phyloP scores from a whole-genome alignment of 2,888 invertebrate species.

The Acrobasis suavella region DNA sequence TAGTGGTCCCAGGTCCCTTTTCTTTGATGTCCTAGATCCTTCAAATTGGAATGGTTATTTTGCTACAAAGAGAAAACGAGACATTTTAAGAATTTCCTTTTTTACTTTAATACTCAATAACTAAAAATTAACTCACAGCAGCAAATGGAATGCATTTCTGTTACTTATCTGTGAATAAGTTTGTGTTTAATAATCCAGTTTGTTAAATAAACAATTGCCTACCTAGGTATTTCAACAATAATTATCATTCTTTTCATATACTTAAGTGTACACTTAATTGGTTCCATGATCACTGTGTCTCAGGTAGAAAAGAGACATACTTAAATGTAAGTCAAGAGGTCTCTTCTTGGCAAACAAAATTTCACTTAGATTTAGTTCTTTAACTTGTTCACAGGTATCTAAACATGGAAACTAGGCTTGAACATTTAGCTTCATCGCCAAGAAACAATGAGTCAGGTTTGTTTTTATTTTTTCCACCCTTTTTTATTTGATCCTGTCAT shows the following conservation, averaged over 20 bases:
- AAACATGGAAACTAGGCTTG: slow-evolving; percentile 73
- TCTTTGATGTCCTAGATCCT: background rate
- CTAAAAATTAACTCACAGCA: background rate
- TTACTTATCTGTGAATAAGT: slow-evolving; percentile 44
- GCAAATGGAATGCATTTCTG: background rate
- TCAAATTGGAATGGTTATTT: slow-evolving; percentile 7
- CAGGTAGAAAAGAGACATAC: background rate
- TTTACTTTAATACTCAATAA: background rate
- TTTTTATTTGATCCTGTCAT: background rate
- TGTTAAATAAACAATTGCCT: background rate
- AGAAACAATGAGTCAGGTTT: slow-evolving; percentile 74
- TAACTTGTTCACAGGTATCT: slow-evolving; percentile 73
- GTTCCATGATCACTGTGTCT: background rate
- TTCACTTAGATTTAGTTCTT: slow-evolving; percentile 30
- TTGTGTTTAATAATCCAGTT: slow-evolving; percentile 23
- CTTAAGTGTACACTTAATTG: background rate
- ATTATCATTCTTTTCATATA: background rate
- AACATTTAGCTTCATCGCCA: slow-evolving; percentile 66
- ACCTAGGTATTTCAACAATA: background rate
- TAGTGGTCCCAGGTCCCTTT: background rate
- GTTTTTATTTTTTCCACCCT: slow-evolving; percentile 41
- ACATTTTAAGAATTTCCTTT: too few species aligned
- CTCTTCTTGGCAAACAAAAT: slow-evolving; percentile 4
- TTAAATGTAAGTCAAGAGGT: background rate
- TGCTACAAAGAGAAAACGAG: too few species aligned